Evolutionary conservation across 2,888 invertebrate genomes (phyloP), one percentile per base, ranked within the genome.

Genomic region (Rhodophaea formosa): DNA sequence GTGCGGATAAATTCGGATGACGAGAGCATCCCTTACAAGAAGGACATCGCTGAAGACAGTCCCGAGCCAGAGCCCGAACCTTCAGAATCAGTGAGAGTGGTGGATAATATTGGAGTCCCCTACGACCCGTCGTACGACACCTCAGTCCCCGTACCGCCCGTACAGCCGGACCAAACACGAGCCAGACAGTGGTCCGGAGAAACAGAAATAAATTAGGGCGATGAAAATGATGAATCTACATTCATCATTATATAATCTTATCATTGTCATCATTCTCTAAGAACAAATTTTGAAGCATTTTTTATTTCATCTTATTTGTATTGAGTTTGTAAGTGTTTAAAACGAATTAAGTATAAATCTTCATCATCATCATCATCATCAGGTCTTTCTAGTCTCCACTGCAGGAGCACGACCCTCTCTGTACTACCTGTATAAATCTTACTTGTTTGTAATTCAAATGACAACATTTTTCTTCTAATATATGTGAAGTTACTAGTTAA

Each of bases 1-100:
- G 64, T 87, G 62, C 86, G 84, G 65, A 75, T 90, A 35, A 86
- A 88, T 61, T 90, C 90, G 0, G 91, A 91, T 53, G 89, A 90
- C 56, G 90, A 91, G 3, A 90, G 90, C 64, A 83, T 91, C 47
- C 90, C 90, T 0, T 91, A 91, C 78, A 91, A 91, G 75, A 91
- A 90, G 62, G 89, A 88, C 58, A 64, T 78, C 0, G 68, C 75
- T 0, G 88, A 88, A 63, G 89, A 89, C 59, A 86, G 81, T 42
- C 91, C 91, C 0, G 78, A 82, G 46, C 88, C 88, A 0, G 79
- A 80, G 39, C 90, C 90, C 0, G 78, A 82, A 47, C 88, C 88
- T 0, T 79, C 84, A 0, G 88, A 88, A 0, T 74, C 81, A 0
- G 75, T 88, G 1, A 79, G 82, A 55, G 79, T 85, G 0, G 72